Evolutionary conservation across 2,113 vertebrate species (phyloP).

Genomic region (Oncorhynchus gorbuscha): DNA sequence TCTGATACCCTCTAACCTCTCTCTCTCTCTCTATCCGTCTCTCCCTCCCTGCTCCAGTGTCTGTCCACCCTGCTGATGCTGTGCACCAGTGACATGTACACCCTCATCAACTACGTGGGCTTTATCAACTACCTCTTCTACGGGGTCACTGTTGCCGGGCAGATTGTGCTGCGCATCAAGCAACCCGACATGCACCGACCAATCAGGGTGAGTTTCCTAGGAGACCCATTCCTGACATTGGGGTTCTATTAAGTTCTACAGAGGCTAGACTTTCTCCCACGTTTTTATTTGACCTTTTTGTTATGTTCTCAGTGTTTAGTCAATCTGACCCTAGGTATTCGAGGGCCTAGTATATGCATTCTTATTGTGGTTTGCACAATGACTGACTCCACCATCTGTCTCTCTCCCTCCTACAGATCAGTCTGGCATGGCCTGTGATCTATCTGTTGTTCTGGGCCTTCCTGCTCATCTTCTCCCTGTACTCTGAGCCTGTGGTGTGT

Average conservation of each 20-base stretch:
- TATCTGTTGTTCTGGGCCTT: constrained; percentile 94
- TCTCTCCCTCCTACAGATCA: constrained; percentile 73
- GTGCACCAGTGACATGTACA: constrained; percentile 94
- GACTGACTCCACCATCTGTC: no score
- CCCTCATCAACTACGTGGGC: constrained; percentile 92
- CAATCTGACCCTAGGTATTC: no score
- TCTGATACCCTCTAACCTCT: no score
- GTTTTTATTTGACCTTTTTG: no score
- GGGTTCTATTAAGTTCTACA: not conserved
- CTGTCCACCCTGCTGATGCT: constrained; percentile 90
- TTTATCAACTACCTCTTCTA: constrained; percentile 97
- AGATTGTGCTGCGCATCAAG: constrained; percentile 86
- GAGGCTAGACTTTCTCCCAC: no score
- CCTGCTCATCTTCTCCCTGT: constrained; percentile 87
- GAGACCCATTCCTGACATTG: not conserved
- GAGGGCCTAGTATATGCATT: no score
- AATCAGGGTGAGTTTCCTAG: constrained; percentile 78
- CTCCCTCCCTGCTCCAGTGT: constrained; percentile 70
- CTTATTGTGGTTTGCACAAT: no score
- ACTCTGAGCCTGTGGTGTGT: constrained; percentile 88
- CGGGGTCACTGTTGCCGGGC: constrained; percentile 87
- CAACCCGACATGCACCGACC: constrained; percentile 83
- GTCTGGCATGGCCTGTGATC: constrained; percentile 84
- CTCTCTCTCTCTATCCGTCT: not conserved
- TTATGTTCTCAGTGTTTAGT: no score